Base-by-base conservation (phyloP, 2,888 invertebrate species). In the Mamestra brassicae region DNA sequence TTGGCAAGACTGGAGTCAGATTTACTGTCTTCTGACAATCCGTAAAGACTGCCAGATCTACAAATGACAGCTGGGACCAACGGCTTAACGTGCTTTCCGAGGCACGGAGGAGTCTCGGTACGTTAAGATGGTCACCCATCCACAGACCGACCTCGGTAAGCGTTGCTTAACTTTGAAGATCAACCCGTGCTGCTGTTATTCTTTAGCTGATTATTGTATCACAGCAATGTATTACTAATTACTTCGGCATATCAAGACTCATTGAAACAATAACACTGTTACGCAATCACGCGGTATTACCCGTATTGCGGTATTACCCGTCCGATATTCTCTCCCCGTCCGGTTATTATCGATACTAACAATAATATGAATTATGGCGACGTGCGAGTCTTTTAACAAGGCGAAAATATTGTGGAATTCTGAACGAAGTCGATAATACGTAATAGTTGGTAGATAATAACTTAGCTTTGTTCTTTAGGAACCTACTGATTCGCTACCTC, bases 351-450 rank as follows among this genome's bases (percentile, higher is more conserved):
- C 47, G 10, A 54, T 54, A 47, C 36, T 68, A 54, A 50, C 34
- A 10, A 54, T 47, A 47, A 55, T 68, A 61, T 50, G 36, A 58
- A 52, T 76, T 57, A 55, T 36, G 15, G 17, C 3, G 47, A 76
- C 54, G 54, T 61, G 60, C 5, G n/a, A 68, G 50, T 50, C n/a
- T 54, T 54, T 34, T 34, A 47, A 76, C 42, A 42, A 68, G 45
- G 7, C n/a, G 65, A 45, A 26, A 50, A 54, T 57, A 50, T 34
- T 26, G 50, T 26, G 5, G 11, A 10, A 71, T 38, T 26, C 17
- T 17, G 26, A 47, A n/a, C 17, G 38, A 26, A 4, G 38, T 72
- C 17, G 38, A 7, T 47, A 17, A 11, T 3, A 26, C 11, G 6
- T 57, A 42, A n/a, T 47, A 47, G 26, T 10, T 11, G 42, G 13